Evolutionary conservation across 1,140 invertebrate species (phyloP).

Genomic region (Mesaphorura yosii): DNA sequence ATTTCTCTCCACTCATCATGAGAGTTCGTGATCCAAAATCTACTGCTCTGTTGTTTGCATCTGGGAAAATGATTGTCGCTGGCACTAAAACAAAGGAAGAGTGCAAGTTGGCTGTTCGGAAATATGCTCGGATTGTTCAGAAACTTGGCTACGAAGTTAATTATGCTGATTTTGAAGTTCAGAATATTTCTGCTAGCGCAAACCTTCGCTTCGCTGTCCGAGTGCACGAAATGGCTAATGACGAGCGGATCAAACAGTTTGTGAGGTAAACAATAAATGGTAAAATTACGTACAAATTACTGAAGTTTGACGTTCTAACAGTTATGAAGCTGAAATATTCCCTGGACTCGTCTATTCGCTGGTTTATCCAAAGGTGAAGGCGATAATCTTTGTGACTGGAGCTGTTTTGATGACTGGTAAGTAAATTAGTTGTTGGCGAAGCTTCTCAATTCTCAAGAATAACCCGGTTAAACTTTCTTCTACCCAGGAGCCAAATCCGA

Average conservation of each 20-base stretch:
- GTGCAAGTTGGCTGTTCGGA: constrained; percentile 42
- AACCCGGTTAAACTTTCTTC: neutral
- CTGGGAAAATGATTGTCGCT: constrained; percentile 50
- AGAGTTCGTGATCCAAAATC: constrained; percentile 45
- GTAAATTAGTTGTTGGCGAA: neutral
- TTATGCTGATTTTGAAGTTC: constrained; percentile 7
- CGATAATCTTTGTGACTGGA: constrained; percentile 16
- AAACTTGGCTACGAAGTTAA: constrained; percentile 42
- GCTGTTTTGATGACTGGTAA: constrained; percentile 19
- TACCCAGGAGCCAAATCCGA: constrained; percentile 11
- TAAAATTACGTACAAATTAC: neutral
- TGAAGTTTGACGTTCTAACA: too few species aligned
- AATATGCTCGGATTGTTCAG: constrained; percentile 48
- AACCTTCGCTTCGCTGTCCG: constrained; percentile 11
- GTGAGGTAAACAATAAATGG: neutral
- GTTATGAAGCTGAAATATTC: constrained; percentile 21
- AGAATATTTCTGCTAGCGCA: constrained; percentile 15
- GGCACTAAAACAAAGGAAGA: constrained; percentile 47
- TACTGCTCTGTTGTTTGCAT: constrained; percentile 48
- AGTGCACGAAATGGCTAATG: constrained; percentile 2
- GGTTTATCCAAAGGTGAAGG: constrained; percentile 12
- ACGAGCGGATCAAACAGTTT: neutral
- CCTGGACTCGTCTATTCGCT: constrained; percentile 14
- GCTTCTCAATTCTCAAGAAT: neutral
- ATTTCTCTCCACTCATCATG: constrained; percentile 50